Conservation (phyloP, 2,888 invertebrate genomes). For the Coecobrya sp. region DNA sequence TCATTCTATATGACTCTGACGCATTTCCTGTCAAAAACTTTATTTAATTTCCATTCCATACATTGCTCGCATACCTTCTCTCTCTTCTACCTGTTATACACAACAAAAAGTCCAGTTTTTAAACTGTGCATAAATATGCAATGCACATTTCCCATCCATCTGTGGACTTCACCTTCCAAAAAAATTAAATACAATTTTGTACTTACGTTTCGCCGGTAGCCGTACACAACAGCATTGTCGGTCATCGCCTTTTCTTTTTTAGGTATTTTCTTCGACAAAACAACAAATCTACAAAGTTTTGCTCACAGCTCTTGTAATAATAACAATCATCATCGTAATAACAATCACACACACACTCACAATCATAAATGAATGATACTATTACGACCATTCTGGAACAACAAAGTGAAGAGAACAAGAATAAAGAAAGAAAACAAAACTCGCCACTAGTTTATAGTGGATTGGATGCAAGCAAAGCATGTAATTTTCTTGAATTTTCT, state of each 20-base stretch:
- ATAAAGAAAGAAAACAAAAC: background rate
- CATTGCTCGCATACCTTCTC: background rate
- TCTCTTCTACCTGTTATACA: background rate
- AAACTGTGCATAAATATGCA: background rate
- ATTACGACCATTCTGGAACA: background rate
- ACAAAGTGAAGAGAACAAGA: constrained; percentile 18
- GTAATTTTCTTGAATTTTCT: constrained; percentile 20
- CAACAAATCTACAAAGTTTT: constrained; percentile 21
- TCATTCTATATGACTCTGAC: constrained; percentile 23
- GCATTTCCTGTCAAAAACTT: constrained; percentile 79
- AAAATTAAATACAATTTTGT: constrained; percentile 11
- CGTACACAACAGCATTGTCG: no score
- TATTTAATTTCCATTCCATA: constrained; percentile 67
- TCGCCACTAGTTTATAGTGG: background rate
- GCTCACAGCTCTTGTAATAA: background rate
- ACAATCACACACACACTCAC: background rate
- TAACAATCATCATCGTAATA: background rate
- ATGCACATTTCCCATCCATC: background rate
- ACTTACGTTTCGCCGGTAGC: background rate
- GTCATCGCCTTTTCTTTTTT: constrained; percentile 25
- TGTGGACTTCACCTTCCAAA: constrained; percentile 52
- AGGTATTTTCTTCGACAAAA: background rate
- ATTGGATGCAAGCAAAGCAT: background rate
- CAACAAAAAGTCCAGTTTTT: constrained; percentile 1
- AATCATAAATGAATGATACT: background rate